A percentile compares a stretch with the other conserved stretches of the same genome.
phyloP scores from a whole-genome alignment of 1,140 invertebrate genomes.

The Hycleus cichorii region DNA sequence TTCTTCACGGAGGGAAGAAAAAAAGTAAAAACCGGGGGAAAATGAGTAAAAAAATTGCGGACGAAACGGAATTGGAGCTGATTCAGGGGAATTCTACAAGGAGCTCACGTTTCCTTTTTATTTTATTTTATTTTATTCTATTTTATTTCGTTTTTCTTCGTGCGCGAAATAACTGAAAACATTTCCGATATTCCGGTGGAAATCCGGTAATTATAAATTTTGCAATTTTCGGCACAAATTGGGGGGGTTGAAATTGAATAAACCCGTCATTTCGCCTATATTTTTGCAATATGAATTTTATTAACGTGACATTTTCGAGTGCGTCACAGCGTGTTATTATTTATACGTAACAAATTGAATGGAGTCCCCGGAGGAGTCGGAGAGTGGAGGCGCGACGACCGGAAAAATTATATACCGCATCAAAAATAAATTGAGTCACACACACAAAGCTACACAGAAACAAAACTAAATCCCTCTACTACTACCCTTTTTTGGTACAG shows the following conservation, averaged over 20 bases:
- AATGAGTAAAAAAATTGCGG: no score
- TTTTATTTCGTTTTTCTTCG: no score
- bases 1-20: constrained; percentile 8
- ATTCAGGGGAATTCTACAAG: constrained; percentile 2
- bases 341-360: constrained; percentile 34
- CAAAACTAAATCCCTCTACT: neutral
- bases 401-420: constrained; percentile 34
- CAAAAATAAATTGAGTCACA: constrained; percentile 34
- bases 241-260: no score
- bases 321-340: constrained; percentile 28
- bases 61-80: constrained; percentile 2
- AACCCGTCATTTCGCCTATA: no score
- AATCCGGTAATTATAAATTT: no score
- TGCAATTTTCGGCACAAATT: no score
- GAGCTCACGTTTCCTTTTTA: no score
- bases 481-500: no score
- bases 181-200: no score
- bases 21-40: no score
- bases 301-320: constrained; percentile 19
- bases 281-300: constrained; percentile 14
- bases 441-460: constrained; percentile 4
- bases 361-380: constrained; percentile 21
- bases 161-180: no score
- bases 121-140: no score
- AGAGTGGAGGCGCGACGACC: constrained; percentile 22